Conservation (phyloP, 2,797 vertebrate genomes). For the Rhincodon typus region DNA sequence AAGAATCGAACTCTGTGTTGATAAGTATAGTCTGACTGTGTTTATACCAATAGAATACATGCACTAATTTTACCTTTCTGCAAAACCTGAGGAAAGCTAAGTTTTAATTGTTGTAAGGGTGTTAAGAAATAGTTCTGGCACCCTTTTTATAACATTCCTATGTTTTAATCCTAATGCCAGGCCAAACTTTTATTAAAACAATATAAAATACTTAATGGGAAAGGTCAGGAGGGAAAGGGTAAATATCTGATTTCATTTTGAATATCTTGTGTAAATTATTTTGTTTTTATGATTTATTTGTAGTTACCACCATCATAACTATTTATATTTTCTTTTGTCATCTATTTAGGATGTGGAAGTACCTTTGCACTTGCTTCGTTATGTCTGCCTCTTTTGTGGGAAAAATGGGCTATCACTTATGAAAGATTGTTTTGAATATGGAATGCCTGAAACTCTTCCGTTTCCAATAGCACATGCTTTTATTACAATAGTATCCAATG, state of each 20-base stretch:
- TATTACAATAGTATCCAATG: conserved; percentile 97
- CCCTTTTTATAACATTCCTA: neutral
- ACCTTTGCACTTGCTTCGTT: conserved; percentile 91
- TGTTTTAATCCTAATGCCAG: neutral
- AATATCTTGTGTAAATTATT: neutral
- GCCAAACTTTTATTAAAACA: neutral
- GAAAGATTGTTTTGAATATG: conserved; percentile 96
- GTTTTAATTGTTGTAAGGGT: neutral
- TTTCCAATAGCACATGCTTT: conserved; percentile 95
- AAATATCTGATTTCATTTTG: neutral
- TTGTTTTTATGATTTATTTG: neutral
- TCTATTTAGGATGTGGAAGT: conserved; percentile 86
- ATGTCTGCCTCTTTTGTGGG: conserved; percentile 94
- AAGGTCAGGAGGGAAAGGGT: neutral
- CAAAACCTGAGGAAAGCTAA: too few relatives aligned
- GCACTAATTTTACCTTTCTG: neutral
- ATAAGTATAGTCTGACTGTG: neutral
- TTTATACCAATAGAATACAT: neutral
- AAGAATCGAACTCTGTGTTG: neutral
- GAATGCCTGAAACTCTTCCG: conserved; percentile 83
- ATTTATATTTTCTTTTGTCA: neutral
- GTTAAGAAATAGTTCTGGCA: neutral
- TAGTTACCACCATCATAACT: neutral
- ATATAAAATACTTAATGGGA: neutral
- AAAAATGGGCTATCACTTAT: conserved; percentile 96